Conservation (phyloP, 2,113 vertebrate genomes). For the Phaetusa simplex region DNA sequence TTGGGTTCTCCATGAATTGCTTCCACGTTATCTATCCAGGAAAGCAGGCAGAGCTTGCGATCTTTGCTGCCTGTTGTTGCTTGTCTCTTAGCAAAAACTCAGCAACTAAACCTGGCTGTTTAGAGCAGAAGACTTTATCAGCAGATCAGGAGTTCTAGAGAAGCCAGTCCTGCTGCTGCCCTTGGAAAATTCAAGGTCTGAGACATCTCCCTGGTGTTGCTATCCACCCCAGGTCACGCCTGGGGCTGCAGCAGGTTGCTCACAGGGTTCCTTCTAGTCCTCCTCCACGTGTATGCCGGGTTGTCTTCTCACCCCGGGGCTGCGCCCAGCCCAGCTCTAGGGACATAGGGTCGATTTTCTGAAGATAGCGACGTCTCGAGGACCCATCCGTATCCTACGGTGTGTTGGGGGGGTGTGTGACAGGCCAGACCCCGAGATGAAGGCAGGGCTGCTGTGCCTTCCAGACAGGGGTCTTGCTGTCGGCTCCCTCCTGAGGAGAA, state of each 20-base stretch:
- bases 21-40: background rate
- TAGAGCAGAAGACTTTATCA: background rate
- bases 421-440: background rate
- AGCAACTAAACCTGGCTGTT: background rate
- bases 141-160: background rate
- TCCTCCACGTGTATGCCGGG: background rate
- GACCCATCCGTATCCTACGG: fast-evolving
- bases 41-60: fast-evolving
- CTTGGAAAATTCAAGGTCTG: background rate
- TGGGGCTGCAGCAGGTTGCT: background rate
- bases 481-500: background rate
- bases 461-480: background rate
- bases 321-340: background rate
- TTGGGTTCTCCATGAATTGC: background rate
- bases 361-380: background rate
- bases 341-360: background rate
- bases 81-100: background rate
- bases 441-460: background rate
- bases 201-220: background rate
- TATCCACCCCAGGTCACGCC: background rate
- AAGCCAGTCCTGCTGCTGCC: background rate
- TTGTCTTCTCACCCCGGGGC: background rate
- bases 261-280: background rate
- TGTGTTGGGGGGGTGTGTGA: fast-evolving
- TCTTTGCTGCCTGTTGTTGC: background rate